These are phyloP conservation scores for Zaprionus obscuricornis DNA, from an alignment of 2,888 invertebrate species.

Conservation along the genomic window DNA sequence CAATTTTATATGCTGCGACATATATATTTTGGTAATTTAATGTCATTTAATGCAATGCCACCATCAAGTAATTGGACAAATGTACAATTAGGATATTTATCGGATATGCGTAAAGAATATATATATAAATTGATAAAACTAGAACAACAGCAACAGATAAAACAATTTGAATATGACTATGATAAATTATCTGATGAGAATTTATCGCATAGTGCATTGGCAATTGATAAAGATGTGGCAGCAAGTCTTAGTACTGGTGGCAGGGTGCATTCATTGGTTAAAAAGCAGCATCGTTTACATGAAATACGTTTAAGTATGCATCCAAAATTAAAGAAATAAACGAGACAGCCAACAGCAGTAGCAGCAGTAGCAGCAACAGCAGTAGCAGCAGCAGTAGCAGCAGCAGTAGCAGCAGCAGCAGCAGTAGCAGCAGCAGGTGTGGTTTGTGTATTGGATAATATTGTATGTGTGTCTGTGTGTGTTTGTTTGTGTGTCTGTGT, in stretches of 20 bases:
- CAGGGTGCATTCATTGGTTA: too few species aligned
- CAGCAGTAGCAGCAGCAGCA: too few species aligned
- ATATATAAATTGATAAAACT: not conserved
- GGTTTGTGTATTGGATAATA: not conserved
- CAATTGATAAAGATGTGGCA: too few species aligned
- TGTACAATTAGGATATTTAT: conserved; percentile 67
- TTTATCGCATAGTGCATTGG: too few species aligned
- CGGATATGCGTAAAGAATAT: conserved; percentile 1
- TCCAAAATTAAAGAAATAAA: too few species aligned
- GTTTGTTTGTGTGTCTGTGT: conserved; percentile 11
- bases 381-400: too few species aligned
- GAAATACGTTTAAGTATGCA: too few species aligned
- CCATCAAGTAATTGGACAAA: conserved; percentile 57
- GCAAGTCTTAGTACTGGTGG: too few species aligned
- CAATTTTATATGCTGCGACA: conserved; percentile 98
- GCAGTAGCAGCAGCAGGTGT: not conserved
- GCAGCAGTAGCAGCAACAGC: not conserved
- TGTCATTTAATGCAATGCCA: conserved; percentile 86
- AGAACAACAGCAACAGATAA: not conserved
- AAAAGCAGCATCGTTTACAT: too few species aligned
- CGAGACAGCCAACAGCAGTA: too few species aligned
- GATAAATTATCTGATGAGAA: too few species aligned
- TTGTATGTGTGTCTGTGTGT: not conserved
- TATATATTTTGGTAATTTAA: conserved; percentile 94
- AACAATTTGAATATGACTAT: too few species aligned